phyloP scores from a whole-genome alignment of 2,113 vertebrate species.

The Syrmaticus mikado region DNA sequence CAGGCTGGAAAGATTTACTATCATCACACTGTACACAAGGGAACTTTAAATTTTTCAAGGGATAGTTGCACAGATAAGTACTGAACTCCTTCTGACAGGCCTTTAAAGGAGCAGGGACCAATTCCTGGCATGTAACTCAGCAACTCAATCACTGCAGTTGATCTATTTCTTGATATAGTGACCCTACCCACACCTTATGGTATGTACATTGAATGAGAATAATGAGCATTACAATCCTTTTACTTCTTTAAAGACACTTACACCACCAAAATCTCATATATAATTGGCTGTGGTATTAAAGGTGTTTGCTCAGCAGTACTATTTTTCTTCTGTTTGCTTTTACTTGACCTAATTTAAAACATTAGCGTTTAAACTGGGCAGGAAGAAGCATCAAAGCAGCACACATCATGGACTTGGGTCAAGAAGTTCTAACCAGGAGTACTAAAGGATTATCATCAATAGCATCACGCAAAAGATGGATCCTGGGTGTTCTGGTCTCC shows the following conservation, averaged over 20 bases:
- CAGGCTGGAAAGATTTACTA: slow-evolving; percentile 46
- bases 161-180: background rate
- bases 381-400: background rate
- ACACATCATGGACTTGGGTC: background rate
- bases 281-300: background rate
- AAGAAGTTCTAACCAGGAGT: background rate
- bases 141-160: background rate
- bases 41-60: slow-evolving; percentile 45
- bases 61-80: slow-evolving; percentile 38
- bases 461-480: background rate
- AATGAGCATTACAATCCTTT: background rate
- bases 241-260: background rate
- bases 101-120: slow-evolving; percentile 33
- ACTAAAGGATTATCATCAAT: background rate
- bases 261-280: background rate
- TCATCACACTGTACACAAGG: slow-evolving; percentile 6
- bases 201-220: background rate
- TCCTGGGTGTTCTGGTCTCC: background rate
- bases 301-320: background rate
- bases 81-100: slow-evolving; percentile 9
- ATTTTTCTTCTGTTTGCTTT: background rate
- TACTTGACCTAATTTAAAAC: background rate
- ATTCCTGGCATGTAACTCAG: background rate
- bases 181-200: background rate
- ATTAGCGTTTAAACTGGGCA: background rate